Evolutionary conservation across 2,113 vertebrate genomes (phyloP).

Genomic region (Sapajus apella): DNA sequence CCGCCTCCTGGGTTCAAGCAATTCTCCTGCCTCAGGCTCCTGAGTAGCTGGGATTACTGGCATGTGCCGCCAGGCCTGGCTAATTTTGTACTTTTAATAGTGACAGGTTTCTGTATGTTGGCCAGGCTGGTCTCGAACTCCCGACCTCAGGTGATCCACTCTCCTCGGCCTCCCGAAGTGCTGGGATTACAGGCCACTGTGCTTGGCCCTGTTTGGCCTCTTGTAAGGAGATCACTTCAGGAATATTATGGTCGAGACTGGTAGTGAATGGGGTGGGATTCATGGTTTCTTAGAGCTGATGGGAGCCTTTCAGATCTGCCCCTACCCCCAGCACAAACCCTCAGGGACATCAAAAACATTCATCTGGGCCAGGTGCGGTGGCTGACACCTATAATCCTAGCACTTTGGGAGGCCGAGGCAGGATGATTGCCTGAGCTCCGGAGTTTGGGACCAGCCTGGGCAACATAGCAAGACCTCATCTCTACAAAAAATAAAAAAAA

Average conservation of each 20-base stretch:
- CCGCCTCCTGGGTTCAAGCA: too few relatives aligned
- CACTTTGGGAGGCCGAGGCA: neutral
- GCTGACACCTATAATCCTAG: neutral
- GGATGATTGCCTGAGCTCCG: neutral
- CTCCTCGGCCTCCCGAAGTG: too few relatives aligned
- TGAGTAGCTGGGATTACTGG: too few relatives aligned
- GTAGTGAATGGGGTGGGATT: neutral
- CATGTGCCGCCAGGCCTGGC: too few relatives aligned
- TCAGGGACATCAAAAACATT: neutral
- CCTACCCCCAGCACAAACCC: fast-evolving
- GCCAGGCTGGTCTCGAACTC: too few relatives aligned
- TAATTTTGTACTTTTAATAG: too few relatives aligned
- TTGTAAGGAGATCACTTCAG: neutral
- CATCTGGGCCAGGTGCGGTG: neutral
- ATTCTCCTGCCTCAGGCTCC: too few relatives aligned
- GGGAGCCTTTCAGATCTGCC: neutral
- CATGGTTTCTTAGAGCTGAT: neutral
- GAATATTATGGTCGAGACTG: neutral
- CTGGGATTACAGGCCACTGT: too few relatives aligned
- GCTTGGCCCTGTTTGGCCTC: neutral
- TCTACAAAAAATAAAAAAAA: neutral
- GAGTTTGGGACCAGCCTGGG: neutral
- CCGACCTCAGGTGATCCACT: too few relatives aligned
- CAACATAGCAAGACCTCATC: neutral
- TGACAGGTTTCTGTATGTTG: too few relatives aligned